Evolutionary conservation across 1,140 invertebrate species (phyloP).

Genomic region (Hylaeus anthracinus): DNA sequence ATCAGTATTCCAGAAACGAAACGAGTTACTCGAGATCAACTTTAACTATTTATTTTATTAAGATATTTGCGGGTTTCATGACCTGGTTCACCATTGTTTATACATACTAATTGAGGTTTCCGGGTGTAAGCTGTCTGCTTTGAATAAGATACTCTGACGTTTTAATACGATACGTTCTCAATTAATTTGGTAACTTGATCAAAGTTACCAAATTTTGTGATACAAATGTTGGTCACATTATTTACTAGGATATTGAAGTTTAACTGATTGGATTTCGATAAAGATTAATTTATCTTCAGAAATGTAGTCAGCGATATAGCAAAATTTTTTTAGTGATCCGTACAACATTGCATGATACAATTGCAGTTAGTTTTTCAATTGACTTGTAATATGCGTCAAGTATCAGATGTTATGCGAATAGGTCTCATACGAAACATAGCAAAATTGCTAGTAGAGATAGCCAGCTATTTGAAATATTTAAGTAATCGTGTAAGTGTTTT

Average conservation of each 20-base stretch:
- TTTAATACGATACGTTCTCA: constrained; percentile 95
- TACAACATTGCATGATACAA: constrained; percentile 98
- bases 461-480: constrained; percentile 98
- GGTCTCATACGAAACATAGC: constrained; percentile 96
- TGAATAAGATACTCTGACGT: background rate
- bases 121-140: too few relatives aligned
- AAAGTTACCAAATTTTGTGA: constrained; percentile 95
- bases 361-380: constrained; percentile 96
- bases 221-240: constrained; percentile 94
- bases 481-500: constrained; percentile 92
- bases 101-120: too few relatives aligned
- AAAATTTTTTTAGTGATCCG: constrained; percentile 97
- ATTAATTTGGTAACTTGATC: constrained; percentile 95
- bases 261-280: constrained; percentile 97
- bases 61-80: too few relatives aligned
- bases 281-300: constrained; percentile 96
- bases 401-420: constrained; percentile 94
- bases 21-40: background rate
- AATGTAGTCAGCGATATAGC: constrained; percentile 96
- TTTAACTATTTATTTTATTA: too few relatives aligned
- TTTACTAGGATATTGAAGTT: constrained; percentile 97
- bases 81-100: too few relatives aligned
- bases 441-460: constrained; percentile 99
- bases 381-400: constrained; percentile 98
- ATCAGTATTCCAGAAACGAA: background rate